Conservation (phyloP, 2,888 invertebrate species). For the Acrocera orbiculus region DNA sequence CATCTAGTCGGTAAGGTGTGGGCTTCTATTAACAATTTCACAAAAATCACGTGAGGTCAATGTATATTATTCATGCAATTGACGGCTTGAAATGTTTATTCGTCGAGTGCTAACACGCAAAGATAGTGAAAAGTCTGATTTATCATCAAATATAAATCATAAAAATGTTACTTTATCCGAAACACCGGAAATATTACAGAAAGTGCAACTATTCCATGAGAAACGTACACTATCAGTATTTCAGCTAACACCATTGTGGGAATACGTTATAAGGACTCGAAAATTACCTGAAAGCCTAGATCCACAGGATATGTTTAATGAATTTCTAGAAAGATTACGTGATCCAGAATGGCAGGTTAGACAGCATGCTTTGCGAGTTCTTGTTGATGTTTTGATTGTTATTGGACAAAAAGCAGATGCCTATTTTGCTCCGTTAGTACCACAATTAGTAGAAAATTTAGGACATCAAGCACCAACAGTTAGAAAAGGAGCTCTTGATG, state of each 20-base stretch:
- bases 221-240: constrained; percentile 16
- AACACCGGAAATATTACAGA: too few relatives aligned
- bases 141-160: too few relatives aligned
- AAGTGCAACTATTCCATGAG: too few relatives aligned
- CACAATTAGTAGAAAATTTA: constrained; percentile 57
- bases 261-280: constrained; percentile 55
- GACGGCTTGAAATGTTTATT: too few relatives aligned
- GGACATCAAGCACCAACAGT: constrained; percentile 67
- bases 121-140: too few relatives aligned
- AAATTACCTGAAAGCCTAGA: constrained; percentile 52
- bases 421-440: constrained; percentile 42
- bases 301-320: constrained; percentile 46
- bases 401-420: constrained; percentile 49
- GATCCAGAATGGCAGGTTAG: constrained; percentile 74
- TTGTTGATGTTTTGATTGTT: constrained; percentile 61
- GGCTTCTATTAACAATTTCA: too few relatives aligned
- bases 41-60: too few relatives aligned
- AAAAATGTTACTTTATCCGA: too few relatives aligned
- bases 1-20: too few relatives aligned
- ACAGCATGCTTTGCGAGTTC: constrained; percentile 61
- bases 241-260: constrained; percentile 62
- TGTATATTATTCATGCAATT: too few relatives aligned
- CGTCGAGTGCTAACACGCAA: too few relatives aligned
- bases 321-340: constrained; percentile 51
- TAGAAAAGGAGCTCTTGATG: constrained; percentile 60